Conservation (phyloP, 2,888 invertebrate species). For the Hymenopus coronatus region DNA sequence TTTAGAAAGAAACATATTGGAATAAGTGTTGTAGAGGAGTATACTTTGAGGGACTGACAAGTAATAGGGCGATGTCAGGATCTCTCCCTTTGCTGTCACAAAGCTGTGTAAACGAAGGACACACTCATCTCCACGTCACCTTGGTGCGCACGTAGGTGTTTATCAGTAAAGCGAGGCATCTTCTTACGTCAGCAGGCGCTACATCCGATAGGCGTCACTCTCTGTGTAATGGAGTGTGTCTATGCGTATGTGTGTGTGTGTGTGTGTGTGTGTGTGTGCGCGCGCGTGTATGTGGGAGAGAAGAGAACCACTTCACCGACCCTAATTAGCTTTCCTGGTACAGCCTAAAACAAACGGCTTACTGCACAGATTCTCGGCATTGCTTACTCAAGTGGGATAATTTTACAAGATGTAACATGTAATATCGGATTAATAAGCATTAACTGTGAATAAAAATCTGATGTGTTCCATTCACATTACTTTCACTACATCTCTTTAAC, state of each 20-base stretch:
- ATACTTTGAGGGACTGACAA: no score
- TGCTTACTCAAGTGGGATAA: neutral
- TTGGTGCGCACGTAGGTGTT: neutral
- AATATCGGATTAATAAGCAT: neutral
- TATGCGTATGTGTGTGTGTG: neutral
- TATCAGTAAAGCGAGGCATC: neutral
- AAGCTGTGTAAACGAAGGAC: neutral
- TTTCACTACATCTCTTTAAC: no score
- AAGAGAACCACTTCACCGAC: neutral
- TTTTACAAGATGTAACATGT: neutral
- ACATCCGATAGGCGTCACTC: neutral
- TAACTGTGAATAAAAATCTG: neutral
- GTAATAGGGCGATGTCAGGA: no score
- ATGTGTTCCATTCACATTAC: no score
- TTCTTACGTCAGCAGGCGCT: neutral
- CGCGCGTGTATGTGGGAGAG: neutral
- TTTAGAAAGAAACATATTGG: no score
- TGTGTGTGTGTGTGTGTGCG: neutral
- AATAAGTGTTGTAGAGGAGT: no score
- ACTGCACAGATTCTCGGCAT: neutral
- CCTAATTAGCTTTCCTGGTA: neutral
- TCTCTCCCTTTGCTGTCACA: neutral
- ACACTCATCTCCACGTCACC: neutral
- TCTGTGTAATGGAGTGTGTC: neutral
- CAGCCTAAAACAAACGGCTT: neutral